Evolutionary conservation across 2,888 invertebrate genomes (phyloP), one percentile per base, ranked within the genome.

Genomic region (Serrognathus titanus): DNA sequence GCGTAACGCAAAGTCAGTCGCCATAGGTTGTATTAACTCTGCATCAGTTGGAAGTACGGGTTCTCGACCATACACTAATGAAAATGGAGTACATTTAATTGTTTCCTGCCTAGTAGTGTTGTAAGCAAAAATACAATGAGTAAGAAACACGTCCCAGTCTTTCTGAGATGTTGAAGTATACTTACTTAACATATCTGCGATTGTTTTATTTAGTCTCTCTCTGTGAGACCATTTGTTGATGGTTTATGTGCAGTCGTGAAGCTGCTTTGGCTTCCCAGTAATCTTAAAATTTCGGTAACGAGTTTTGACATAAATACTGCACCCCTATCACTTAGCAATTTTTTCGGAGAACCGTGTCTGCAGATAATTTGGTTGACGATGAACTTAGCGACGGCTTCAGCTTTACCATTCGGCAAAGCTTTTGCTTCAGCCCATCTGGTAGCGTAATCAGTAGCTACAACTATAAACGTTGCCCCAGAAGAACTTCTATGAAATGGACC

Each of bases 161-260:
- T 20, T 20, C 4, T 20, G 20, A 3, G 20, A 20, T 20, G 20
- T 20, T 20, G 20, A 20, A 2, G 3, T 12, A 13, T 48, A 48
- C 5, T 35, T 24, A 36, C 36, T 36, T 37, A 48, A 11, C 49
- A 48, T 48, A 43, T 48, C 49, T 3, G 36, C 36, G n/a, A 48
- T n/a, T 10, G 49, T 48, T 37, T 48, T 48, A 45, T 57, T 57
- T 35, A 54, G 48, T 49, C 57, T 48, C 35, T 55, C 57, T 13
- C n/a, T n/a, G 57, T 57, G n/a, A 54, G 31, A 3, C 49, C 57
- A 31, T 57, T 57, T 10, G n/a, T 11, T 11, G n/a, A n/a, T 48
- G 49, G 49, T n/a, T 48, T 20, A 36, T 48, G 36, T 35, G 49
- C 20, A 10, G 37, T 36, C 3, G 49, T 48, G 36, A 36, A 48